Percentiles rank a stretch among this genome's conserved stretches.
These are phyloP conservation scores for Micrasema longulum DNA, from an alignment of 1,140 invertebrate genomes.

Conservation along the genomic window DNA sequence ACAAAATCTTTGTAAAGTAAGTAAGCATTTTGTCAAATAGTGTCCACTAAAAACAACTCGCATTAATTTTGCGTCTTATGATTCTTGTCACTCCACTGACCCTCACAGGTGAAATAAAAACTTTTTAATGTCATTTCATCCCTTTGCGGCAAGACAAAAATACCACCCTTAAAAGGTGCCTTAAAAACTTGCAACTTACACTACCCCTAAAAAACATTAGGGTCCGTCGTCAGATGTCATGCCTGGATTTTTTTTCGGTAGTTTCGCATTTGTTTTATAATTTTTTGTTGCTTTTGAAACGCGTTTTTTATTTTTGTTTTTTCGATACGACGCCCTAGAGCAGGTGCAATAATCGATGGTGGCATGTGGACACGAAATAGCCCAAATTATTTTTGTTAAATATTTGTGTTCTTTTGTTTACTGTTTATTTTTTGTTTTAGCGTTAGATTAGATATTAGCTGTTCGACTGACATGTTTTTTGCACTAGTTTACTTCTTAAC, in stretches of 20 bases:
- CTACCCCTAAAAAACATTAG: neutral
- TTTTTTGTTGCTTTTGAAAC: slow-evolving; percentile 5
- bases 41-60: too few species aligned
- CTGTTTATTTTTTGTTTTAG: slow-evolving; percentile 33
- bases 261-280: slow-evolving; percentile 42
- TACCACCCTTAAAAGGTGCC: slow-evolving; percentile 16
- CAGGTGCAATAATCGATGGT: slow-evolving; percentile 20
- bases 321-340: slow-evolving; percentile 15
- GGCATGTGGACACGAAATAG: slow-evolving; percentile 33
- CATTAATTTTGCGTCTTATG: too few species aligned
- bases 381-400: slow-evolving; percentile 1
- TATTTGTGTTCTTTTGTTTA: neutral
- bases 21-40: too few species aligned
- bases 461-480: too few species aligned
- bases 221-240: slow-evolving; percentile 35
- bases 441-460: too few species aligned
- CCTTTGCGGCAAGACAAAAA: slow-evolving; percentile 1
- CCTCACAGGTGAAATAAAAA: slow-evolving; percentile 17
- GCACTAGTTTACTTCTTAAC: too few species aligned
- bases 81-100: slow-evolving; percentile 2
- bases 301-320: slow-evolving; percentile 28
- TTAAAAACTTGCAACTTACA: slow-evolving; percentile 9
- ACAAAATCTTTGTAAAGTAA: too few species aligned
- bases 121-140: slow-evolving; percentile 23
- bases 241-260: slow-evolving; percentile 20